These are phyloP conservation scores for Thymelicus lineola DNA, from an alignment of 2,888 invertebrate genomes.

Conservation along the genomic window DNA sequence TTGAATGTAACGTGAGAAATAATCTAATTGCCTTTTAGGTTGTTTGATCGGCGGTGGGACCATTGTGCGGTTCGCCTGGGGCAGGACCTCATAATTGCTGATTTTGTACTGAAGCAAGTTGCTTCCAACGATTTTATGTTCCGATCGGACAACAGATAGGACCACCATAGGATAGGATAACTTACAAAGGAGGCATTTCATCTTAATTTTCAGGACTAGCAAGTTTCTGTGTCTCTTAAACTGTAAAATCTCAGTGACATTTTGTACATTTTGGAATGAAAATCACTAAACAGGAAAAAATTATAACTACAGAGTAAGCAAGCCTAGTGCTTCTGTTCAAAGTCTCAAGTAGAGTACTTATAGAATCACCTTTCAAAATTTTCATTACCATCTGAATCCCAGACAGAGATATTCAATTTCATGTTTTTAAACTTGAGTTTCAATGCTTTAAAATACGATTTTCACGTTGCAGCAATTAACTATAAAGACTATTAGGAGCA, in stretches of 20 bases:
- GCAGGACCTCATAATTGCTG: not conserved
- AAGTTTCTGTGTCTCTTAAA: no score
- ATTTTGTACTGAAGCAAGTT: not conserved
- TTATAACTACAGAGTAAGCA: no score
- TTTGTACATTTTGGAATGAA: no score
- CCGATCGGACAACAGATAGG: not conserved
- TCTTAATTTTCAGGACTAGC: not conserved
- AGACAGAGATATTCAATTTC: no score
- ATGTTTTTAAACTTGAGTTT: no score
- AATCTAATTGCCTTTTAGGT: conserved; percentile 10
- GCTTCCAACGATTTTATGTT: not conserved
- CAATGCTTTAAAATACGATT: no score
- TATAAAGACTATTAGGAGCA: no score
- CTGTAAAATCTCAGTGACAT: no score
- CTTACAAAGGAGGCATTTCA: not conserved
- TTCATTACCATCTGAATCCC: not conserved
- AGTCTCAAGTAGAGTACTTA: no score
- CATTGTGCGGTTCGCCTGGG: not conserved
- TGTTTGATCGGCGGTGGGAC: not conserved
- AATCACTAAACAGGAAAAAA: no score
- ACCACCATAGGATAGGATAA: not conserved
- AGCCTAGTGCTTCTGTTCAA: no score
- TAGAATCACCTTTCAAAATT: not conserved
- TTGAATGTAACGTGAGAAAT: conserved; percentile 13
- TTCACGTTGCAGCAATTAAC: no score